phyloP scores from a whole-genome alignment of 1,140 invertebrate genomes.

The Whitmania pigra region DNA sequence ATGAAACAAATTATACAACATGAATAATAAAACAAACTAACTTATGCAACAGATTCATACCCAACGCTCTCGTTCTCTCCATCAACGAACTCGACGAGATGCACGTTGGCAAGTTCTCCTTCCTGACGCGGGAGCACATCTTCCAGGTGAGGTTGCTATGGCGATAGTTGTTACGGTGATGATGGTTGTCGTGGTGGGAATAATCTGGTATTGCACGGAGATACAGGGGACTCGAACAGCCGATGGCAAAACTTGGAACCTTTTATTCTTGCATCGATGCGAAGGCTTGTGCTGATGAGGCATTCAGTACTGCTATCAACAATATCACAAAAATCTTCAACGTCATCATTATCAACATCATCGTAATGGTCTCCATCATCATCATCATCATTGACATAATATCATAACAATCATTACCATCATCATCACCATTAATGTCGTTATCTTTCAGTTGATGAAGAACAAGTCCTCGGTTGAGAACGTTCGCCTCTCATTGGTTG shows the following conservation, averaged over 20 bases:
- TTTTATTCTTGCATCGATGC: too few species aligned
- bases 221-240: background rate
- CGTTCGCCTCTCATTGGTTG: too few species aligned
- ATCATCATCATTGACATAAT: background rate
- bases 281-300: background rate
- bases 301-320: background rate
- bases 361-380: background rate
- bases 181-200: background rate
- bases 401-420: background rate
- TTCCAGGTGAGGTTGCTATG: conserved; percentile 7
- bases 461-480: too few species aligned
- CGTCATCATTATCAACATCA: background rate
- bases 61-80: conserved; percentile 31
- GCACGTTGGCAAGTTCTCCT: conserved; percentile 38
- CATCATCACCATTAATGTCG: background rate
- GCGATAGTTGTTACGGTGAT: background rate
- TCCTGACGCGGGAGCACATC: background rate
- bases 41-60: conserved; percentile 26
- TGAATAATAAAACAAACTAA: too few species aligned
- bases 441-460: background rate
- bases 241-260: background rate
- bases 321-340: background rate
- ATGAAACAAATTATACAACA: too few species aligned
- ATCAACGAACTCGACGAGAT: conserved; percentile 41
- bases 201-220: too few species aligned